These are phyloP conservation scores for Tachina fera DNA, from an alignment of 2,888 invertebrate species.

Conservation along the genomic window DNA sequence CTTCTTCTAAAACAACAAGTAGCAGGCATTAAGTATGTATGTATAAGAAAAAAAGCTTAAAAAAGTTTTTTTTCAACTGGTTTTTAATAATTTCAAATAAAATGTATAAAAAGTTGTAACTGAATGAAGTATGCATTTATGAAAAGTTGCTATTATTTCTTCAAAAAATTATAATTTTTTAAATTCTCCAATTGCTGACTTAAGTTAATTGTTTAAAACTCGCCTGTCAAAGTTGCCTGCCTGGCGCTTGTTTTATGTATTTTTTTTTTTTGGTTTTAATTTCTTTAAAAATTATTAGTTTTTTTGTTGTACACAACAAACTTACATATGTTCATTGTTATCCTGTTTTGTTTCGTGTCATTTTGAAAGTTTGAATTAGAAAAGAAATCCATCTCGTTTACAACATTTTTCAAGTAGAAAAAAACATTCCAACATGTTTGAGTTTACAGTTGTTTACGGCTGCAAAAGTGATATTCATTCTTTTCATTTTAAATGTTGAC, in stretches of 20 bases:
- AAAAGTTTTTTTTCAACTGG: not conserved
- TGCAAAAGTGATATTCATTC: slow-evolving; percentile 55
- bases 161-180: not conserved
- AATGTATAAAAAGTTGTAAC: slow-evolving; percentile 31
- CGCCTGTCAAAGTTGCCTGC: slow-evolving; percentile 35
- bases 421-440: slow-evolving; percentile 65
- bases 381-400: slow-evolving; percentile 58
- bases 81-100: not conserved
- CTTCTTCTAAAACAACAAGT: not conserved
- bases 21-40: not conserved
- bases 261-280: not conserved
- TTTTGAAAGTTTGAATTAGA: slow-evolving; percentile 46
- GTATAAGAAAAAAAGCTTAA: not conserved
- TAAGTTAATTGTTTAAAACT: slow-evolving; percentile 20
- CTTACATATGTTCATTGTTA: slow-evolving; percentile 37
- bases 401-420: slow-evolving; percentile 38
- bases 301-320: not conserved
- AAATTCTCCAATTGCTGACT: slow-evolving; percentile 1
- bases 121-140: not conserved
- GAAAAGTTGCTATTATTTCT: not conserved
- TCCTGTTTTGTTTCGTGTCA: slow-evolving; percentile 27
- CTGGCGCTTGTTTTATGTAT: slow-evolving; percentile 22
- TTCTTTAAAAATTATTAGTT: slow-evolving; percentile 3
- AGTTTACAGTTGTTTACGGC: slow-evolving; percentile 60
- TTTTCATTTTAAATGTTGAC: slow-evolving; percentile 40